Evolutionary conservation across 2,888 invertebrate species (phyloP), one percentile per base, ranked within the genome.

Genomic region (Protula sp.): DNA sequence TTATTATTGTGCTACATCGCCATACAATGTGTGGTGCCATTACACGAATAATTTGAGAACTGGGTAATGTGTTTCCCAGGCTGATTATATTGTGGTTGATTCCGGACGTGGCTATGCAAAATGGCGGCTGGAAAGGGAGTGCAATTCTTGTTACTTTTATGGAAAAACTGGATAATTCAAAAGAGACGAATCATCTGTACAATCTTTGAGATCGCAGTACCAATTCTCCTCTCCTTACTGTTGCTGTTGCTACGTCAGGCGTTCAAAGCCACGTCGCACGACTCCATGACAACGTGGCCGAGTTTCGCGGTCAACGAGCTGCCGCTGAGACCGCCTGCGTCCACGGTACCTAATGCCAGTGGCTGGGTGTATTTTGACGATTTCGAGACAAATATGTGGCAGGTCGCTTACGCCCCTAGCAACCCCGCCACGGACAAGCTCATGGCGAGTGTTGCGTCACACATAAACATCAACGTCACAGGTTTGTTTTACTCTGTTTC

Each of bases 151-250:
- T 82, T 92, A 64, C 82, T 92, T 61, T 84, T 90, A 79, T 92
- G 91, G 91, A 92, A 92, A 82, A 92, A 91, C 79, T 89, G 87
- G 82, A 79, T 88, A 2, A 85, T 91, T 50, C 90, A 91, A 82
- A 87, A 86, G 83, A 83, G 90, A 63, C 88, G 87, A 78, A 86
- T 86, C 55, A 65, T 85, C 48, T 87, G 89, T 75, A 87, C 90
- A 0, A 55, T 84, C 1, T 75, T 87, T 45, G 90, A 91, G 79
- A 80, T 92, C 14, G 57, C 74, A 51, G 63, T 78, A 19, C 76
- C 77, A 4, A 70, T 74, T 27, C 60, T 79, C 14, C 74, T 80
- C 59, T 68, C 74, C 64, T 75, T 87, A 0, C 78, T 91, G 52
- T 81, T 92, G 61, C 86, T 91, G 9, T 68, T 89, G 9, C 84